Percentiles rank a stretch among this genome's conserved stretches.
Conservation (phyloP, 1,140 invertebrate species). For the Papilio polyxenes region DNA sequence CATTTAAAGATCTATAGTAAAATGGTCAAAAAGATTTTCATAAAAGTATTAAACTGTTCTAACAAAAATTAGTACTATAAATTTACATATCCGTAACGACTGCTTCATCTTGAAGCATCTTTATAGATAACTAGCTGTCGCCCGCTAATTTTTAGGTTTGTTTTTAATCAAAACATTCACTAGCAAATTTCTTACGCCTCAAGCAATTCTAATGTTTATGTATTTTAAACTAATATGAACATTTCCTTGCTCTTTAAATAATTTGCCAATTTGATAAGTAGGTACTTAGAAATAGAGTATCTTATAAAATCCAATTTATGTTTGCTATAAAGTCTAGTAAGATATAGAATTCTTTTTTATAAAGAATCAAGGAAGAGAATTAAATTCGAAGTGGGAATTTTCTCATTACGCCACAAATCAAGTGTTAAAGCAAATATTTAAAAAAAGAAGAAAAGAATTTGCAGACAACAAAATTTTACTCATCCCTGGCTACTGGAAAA, state of each 20-base stretch:
- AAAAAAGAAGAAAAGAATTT: conserved; percentile 74
- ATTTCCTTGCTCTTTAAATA: neutral
- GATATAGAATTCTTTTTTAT: neutral
- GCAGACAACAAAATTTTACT: conserved; percentile 74
- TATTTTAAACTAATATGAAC: neutral
- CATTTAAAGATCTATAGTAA: too few species aligned
- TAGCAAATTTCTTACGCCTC: neutral
- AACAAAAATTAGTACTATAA: too few species aligned
- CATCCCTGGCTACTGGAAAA: conserved; percentile 77
- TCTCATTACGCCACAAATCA: conserved; percentile 77
- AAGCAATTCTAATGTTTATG: neutral
- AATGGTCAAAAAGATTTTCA: too few species aligned
- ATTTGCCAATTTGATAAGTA: neutral
- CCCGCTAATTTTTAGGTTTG: too few species aligned
- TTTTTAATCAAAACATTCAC: neutral
- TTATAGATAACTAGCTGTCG: too few species aligned
- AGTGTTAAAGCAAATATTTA: conserved; percentile 79
- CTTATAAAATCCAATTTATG: neutral
- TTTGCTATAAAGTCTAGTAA: neutral
- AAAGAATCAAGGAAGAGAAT: conserved; percentile 49
- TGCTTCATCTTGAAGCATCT: too few species aligned
- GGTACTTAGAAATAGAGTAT: neutral
- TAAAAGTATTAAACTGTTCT: too few species aligned
- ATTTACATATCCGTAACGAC: too few species aligned
- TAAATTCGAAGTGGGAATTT: conserved; percentile 73